Percentiles rank a stretch among this genome's conserved stretches.
These are phyloP conservation scores for Trileptium ribeirensis DNA, from an alignment of 2,888 invertebrate genomes.

Conservation along the genomic window DNA sequence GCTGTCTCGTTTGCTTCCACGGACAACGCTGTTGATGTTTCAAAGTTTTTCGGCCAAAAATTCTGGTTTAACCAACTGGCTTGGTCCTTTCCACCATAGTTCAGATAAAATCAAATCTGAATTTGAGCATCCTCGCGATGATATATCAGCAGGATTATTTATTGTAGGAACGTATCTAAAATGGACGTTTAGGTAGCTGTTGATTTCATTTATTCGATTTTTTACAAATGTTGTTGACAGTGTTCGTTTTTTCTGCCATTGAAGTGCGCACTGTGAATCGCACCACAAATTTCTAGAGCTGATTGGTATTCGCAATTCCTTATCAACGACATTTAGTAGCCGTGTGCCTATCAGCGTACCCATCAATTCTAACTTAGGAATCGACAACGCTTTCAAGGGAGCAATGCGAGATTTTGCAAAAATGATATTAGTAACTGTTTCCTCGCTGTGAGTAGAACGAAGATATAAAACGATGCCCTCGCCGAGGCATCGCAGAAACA, in stretches of 20 bases:
- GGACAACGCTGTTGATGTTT: no score
- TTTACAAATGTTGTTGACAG: slow-evolving; percentile 30
- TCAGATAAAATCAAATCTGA: slow-evolving; percentile 18
- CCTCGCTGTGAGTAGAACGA: background rate
- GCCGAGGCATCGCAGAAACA: slow-evolving; percentile 39
- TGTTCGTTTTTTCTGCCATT: slow-evolving; percentile 32
- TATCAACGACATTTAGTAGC: slow-evolving; percentile 23
- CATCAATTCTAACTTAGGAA: slow-evolving; percentile 33
- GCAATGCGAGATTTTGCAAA: slow-evolving; percentile 36
- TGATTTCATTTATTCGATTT: slow-evolving; percentile 40
- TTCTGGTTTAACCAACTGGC: slow-evolving; percentile 27
- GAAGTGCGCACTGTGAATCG: slow-evolving; percentile 34
- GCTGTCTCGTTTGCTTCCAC: no score
- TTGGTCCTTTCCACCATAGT: slow-evolving; percentile 41
- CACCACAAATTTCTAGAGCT: slow-evolving; percentile 27
- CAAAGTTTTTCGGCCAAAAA: background rate
- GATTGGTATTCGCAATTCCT: slow-evolving; percentile 33
- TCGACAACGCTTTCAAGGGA: slow-evolving; percentile 34
- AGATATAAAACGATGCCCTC: slow-evolving; percentile 36
- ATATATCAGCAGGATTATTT: slow-evolving; percentile 44
- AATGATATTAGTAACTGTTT: slow-evolving; percentile 19
- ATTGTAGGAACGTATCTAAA: slow-evolving; percentile 39
- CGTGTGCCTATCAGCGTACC: slow-evolving; percentile 20
- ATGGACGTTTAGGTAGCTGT: slow-evolving; percentile 20
- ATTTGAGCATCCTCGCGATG: slow-evolving; percentile 35